Evolutionary conservation across 2,113 vertebrate species (phyloP), one percentile per base, ranked within the genome.

Genomic region (Tachuris rubrigastra): DNA sequence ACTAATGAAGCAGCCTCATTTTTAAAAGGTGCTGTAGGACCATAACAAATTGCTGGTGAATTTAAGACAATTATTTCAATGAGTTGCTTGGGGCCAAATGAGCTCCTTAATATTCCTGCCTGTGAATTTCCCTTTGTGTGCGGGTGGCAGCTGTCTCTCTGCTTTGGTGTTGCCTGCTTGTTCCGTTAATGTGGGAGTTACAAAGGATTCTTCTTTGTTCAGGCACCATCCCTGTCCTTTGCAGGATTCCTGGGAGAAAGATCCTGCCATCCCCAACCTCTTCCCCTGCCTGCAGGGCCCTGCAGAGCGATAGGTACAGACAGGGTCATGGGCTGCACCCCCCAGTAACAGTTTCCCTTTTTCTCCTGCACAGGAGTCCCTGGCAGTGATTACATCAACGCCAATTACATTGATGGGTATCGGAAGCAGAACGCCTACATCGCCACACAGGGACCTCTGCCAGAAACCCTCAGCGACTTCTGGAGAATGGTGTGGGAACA

Each of bases 401-500:
- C 98, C 78, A 99, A 99, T 97, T 99, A 99, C 96, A 98, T 99
- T 1, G 99, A 99, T 4, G 99, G 99, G 66, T 99, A 99, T 97
- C 98, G 99, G 89, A 99, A 99, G 98, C 99, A 99, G 98, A 99
- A 99, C 0, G 99, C 99, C 85, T 99, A 99, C 98, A 99, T 99
- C 0, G 99, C 99, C 78, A 99, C 99, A 0, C 99, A 99, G 96
- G 99, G 99, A 16, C 99, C 99, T 0, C 98, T 99, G 95, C 99
- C 98, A 0, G 99, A 99, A 97, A 99, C 99, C 9, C 98, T 99
- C 92, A 98, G 98, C 0, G 99, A 99, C 94, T 99, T 99, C 98
- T 99, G 99, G 99, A 98, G 99, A 95, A 99, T 99, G 99, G 98
- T 99, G 89, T 99, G 99, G 99, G 99, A 99, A 41, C 99, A 99